Evolutionary conservation across 2,888 invertebrate genomes (phyloP), one percentile per base, ranked within the genome.

Genomic region (Ferdinandea cuprea): DNA sequence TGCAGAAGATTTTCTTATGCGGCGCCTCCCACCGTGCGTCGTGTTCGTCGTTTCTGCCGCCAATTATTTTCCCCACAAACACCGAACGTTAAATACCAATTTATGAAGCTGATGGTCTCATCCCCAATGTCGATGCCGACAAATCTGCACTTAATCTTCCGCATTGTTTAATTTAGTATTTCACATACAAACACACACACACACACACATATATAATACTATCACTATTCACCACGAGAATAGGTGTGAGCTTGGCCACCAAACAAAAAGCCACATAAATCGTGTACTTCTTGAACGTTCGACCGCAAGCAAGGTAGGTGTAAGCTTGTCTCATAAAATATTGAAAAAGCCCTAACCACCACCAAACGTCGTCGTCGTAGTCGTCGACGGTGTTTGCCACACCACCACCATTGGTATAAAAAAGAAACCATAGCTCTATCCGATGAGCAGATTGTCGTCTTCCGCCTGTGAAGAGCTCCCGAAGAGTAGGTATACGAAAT

Each of bases 261-360:
- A 71, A 81, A 71, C 76, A 81, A 71, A 81, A 81, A 81, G 76
- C 76, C 71, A 71, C 81, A 81, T 81, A 81, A 76, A 81, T 81
- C 81, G 76, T 81, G 65, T 52, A 71, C 63, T 80, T 69, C 80
- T 74, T 76, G 59, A 81, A 71, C 69, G 71, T 65, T 76, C 76
- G 76, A 81, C 81, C 81, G 52, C 81, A 81, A 81, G 52, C 81
- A 81, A 81, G 63, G 65, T 72, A 77, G 66, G 81, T 83, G 66
- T 83, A 77, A 77, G 77, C 81, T 83, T 77, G 81, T 83, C 77
- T 83, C 77, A 83, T 83, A 83, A 83, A 83, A 83, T 83, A 77
- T 77, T 72, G 72, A 83, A 77, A 77, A 83, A 71, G 54, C 71
- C 72, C 74, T 21, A 35, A 74, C 74, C 69, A 69, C 50, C 48